Evolutionary conservation across 2,888 invertebrate genomes (phyloP).

Genomic region (Augochlorella aurata): DNA sequence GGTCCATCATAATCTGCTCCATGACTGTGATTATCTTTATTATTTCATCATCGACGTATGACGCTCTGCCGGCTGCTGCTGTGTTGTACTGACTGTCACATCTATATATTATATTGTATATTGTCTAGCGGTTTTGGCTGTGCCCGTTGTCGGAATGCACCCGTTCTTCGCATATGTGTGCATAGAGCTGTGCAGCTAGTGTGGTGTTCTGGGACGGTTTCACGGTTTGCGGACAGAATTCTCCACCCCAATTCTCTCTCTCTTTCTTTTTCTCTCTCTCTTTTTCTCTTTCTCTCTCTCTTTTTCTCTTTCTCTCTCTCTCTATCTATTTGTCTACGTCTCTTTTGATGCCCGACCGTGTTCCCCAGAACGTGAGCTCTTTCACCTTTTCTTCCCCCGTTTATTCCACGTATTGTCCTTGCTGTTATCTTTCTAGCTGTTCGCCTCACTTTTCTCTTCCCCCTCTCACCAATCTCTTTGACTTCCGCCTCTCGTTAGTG

Average conservation of each 20-base stretch:
- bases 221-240: constrained; percentile 9
- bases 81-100: constrained; percentile 60
- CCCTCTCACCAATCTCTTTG: neutral
- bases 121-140: constrained; percentile 54
- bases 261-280: neutral
- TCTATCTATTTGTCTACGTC: neutral
- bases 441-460: neutral
- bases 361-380: neutral
- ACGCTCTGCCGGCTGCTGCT: constrained; percentile 68
- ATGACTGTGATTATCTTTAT: constrained; percentile 42
- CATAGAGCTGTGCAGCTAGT: constrained; percentile 21
- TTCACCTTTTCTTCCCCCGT: neutral
- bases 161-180: constrained; percentile 57
- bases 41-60: constrained; percentile 46
- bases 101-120: constrained; percentile 33
- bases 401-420: neutral
- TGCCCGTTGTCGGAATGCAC: constrained; percentile 50
- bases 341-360: neutral
- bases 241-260: neutral
- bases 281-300: neutral
- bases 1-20: neutral
- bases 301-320: neutral
- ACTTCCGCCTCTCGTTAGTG: neutral
- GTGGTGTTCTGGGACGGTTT: neutral
- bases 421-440: constrained; percentile 4